Evolutionary conservation across 1,140 invertebrate genomes (phyloP).

Genomic region (Drosophila novamexicana): DNA sequence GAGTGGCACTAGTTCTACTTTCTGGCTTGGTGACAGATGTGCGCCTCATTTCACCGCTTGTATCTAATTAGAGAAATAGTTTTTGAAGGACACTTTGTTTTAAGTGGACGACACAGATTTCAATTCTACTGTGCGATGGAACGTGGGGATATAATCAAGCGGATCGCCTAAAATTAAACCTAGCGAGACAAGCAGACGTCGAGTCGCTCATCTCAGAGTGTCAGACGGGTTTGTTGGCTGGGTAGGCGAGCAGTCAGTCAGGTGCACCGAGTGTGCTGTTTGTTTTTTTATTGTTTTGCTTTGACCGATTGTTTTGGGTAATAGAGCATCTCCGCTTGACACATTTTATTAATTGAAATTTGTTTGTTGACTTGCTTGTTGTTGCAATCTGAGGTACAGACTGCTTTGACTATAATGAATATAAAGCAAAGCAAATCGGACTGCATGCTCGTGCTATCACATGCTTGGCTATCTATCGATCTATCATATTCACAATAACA

Average conservation of each 20-base stretch:
- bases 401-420: conserved; percentile 26
- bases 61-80: conserved; percentile 80
- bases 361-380: conserved; percentile 62
- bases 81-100: conserved; percentile 77
- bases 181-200: conserved; percentile 44
- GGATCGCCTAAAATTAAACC: conserved; percentile 65
- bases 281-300: conserved; percentile 4
- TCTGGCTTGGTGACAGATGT: conserved; percentile 13
- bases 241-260: conserved; percentile 44
- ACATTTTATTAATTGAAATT: conserved; percentile 82
- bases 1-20: conserved; percentile 2
- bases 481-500: background rate
- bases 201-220: conserved; percentile 30
- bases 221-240: background rate
- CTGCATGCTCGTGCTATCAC: background rate
- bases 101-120: conserved; percentile 68
- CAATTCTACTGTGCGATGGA: conserved; percentile 1
- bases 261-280: conserved; percentile 53
- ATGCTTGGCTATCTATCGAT: conserved; percentile 3
- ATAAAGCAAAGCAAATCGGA: background rate
- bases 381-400: conserved; percentile 19
- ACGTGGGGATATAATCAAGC: background rate
- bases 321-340: conserved; percentile 75
- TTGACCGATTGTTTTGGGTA: conserved; percentile 52
- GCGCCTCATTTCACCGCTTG: conserved; percentile 46